Conservation (phyloP, 2,113 vertebrate species). For the Petromus typicus region DNA sequence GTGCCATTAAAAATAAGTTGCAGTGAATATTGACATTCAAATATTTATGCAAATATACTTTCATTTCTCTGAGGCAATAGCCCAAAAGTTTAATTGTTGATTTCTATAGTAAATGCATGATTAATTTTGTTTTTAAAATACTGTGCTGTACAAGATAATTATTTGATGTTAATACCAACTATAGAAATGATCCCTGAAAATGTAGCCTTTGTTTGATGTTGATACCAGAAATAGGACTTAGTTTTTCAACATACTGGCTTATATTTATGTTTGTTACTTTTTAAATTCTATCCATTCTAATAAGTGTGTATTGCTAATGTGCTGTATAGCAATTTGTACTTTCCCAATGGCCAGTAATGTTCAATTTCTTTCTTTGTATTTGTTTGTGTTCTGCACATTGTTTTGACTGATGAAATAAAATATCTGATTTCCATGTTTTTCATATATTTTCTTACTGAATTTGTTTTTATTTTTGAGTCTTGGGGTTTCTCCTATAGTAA, state of each 20-base stretch:
- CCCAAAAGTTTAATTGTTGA: background rate
- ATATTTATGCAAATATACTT: background rate
- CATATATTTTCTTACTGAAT: background rate
- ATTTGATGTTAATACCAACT: background rate
- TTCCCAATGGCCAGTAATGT: background rate
- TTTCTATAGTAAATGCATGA: background rate
- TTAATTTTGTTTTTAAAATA: background rate
- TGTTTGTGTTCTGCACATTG: background rate
- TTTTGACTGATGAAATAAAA: background rate
- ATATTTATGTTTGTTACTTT: background rate
- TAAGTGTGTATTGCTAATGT: background rate
- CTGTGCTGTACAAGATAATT: background rate
- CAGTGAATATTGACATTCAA: background rate
- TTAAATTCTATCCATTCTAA: background rate
- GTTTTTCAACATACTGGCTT: background rate
- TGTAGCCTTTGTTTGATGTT: no score
- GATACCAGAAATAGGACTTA: background rate
- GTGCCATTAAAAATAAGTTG: constrained; percentile 5
- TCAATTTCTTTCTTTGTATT: background rate
- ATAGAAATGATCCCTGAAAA: no score
- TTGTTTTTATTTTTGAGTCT: constrained; percentile 2
- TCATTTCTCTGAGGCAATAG: background rate
- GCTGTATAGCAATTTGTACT: background rate
- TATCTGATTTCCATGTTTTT: background rate
- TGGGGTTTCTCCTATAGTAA: background rate